These are phyloP conservation scores for Anableps anableps DNA, from an alignment of 2,797 vertebrate genomes.

Conservation along the genomic window DNA sequence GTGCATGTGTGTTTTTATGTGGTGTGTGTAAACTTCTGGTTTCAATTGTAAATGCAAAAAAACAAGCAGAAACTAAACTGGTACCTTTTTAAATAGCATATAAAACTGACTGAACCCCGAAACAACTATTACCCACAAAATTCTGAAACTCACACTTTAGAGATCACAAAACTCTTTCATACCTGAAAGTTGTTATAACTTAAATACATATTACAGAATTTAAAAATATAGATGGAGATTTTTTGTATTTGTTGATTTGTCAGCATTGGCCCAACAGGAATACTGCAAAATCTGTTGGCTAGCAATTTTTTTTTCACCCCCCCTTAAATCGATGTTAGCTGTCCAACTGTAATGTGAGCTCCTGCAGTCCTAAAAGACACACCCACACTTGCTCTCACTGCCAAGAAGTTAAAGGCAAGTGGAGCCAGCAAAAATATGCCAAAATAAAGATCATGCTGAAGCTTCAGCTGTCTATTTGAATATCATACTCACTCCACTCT, in stretches of 20 bases:
- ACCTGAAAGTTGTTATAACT: background rate
- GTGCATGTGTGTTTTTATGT: too few relatives aligned
- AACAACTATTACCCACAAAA: background rate
- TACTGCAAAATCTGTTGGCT: background rate
- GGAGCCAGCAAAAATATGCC: conserved; percentile 1
- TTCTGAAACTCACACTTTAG: background rate
- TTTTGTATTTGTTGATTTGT: background rate
- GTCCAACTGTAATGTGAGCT: conserved; percentile 1
- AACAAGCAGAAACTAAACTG: too few relatives aligned
- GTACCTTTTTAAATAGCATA: too few relatives aligned
- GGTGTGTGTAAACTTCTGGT: too few relatives aligned
- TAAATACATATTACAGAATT: background rate
- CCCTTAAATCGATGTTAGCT: background rate
- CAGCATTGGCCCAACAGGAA: background rate
- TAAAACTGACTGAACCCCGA: too few relatives aligned
- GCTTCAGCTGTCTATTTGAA: conserved; percentile 6
- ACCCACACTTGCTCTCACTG: background rate
- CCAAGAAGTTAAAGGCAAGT: conserved; percentile 1
- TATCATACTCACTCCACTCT: background rate
- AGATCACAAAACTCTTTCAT: background rate
- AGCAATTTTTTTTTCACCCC: background rate
- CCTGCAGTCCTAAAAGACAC: background rate
- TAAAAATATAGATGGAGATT: background rate
- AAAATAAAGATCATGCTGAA: conserved; percentile 6
- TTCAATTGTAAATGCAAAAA: too few relatives aligned